Base-by-base conservation (phyloP, 2,113 vertebrate genomes). In the Cardinalis cardinalis region DNA sequence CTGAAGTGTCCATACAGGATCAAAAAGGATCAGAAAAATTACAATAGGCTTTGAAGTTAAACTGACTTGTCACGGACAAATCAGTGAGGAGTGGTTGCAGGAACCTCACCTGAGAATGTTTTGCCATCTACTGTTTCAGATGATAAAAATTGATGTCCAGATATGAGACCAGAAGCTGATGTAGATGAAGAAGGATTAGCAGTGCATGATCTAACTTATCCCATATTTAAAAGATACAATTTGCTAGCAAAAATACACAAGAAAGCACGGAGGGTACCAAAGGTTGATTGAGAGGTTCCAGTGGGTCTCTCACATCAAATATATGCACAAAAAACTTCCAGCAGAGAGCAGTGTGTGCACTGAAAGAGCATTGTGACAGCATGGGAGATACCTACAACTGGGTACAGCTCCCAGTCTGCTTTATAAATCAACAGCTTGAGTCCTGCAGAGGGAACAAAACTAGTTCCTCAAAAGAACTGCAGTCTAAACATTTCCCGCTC, bases 341-440 rank as follows among this genome's bases (percentile, higher is more conserved):
- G 93, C 84, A 97, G 94, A 94, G 90, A 95, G 94, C 96, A 96
- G 80, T 52, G 91, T 40, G 9, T 18, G 49, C 91, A 44, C 69
- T 86, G 38, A 69, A 91, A 91, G 91, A 88, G 28, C 4, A 6
- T 36, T 23, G 3, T 10, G 55, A 53, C 23, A 32, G 29, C 1
- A 2, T 19, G 9, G 40, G 44, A 92, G 52, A 56, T 25, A 51
- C 13, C 16, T 87, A 38, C 51, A 65, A 20, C 12, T n/a, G 40
- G 32, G 15, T 49, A 61, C 44, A 32, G 14, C 4, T 63, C 31
- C 41, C 36, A 34, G 17, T 63, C 52, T 25, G 16, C 20, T 38
- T 73, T 12, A 24, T 26, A 65, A 84, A 75, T 44, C 36, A 74
- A 15, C 12, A 51, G 28, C 9, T 20, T 56, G 53, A 70, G 31